Base-by-base conservation (phyloP, 2,888 invertebrate species). In the Clivina fossor region DNA sequence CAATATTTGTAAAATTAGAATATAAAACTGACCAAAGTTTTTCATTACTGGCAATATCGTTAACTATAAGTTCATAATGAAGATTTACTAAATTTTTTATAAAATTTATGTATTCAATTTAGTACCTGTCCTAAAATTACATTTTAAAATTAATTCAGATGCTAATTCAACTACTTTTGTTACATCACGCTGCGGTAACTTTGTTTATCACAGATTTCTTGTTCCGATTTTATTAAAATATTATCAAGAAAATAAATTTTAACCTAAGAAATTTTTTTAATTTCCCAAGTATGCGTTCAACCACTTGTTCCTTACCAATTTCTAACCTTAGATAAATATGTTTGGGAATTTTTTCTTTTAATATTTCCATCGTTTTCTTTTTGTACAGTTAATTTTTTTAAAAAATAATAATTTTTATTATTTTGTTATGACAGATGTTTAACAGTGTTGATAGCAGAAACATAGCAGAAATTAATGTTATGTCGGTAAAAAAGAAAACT, bases 1-100 rank as follows among this genome's bases (percentile, higher is more conserved):
- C 83, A 48, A 90, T 73, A 48, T 69, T 67, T 44, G 64, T 37
- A 70, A 85, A 87, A 7, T 88, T 87, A 48, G 75, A 76, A 35
- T 69, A 65, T 59, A 81, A 58, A 63, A 66, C 71, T 24, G 20
- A 20, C 51, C 51, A 53, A 1, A 2, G 8, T 16, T 41, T 33
- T 19, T 19, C 30, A 11, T 43, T 18, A 24, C 16, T 35, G 22
- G 41, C 30, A 11, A 43, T 22, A 11, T 41, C 43, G 8, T 11
- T 9, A 15, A 35, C 51, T 53, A 35, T n/a, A 32, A 43, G 15
- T 41, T 2, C 20, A 44, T 26, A 8, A n/a, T 9, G n/a, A 7
- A 9, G 9, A 24, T 9, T 24, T 24, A 24, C 9, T 24, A 24
- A 7, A 11, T 33, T 4, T 11, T n/a, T 11, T n/a, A n/a, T n/a